Evolutionary conservation across 2,113 vertebrate species (phyloP), one percentile per base, ranked within the genome.

Genomic region (Ammodramus savannarum): DNA sequence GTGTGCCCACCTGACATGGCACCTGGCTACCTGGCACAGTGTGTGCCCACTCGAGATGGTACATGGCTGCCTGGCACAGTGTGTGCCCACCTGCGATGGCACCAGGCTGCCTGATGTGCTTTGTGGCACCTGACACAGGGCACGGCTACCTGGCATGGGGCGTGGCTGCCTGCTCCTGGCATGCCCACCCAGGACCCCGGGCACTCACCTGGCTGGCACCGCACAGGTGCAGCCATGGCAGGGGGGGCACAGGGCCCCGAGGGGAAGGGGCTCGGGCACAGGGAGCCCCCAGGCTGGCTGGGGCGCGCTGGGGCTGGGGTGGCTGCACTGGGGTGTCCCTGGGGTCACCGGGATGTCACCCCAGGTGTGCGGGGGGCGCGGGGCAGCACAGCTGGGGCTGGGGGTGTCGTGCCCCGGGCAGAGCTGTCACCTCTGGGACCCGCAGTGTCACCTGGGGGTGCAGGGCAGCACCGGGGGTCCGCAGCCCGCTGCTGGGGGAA

Each of bases 71-170:
- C 44, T 58, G 32, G 8, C 16, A 32, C 4, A 3, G 10, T 5
- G 4, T 4, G 1, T 32, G 62, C 27, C 16, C 8, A 16, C 12
- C n/a, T 32, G 74, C 23, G 10, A 9, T 6, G 8, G 27, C 2
- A 3, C 63, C 13, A 6, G 55, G 66, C 29, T 31, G 11, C 49
- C 66, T 36, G 66, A 14, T 57, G 32, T n/a, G 19, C 20, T 14
- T 9, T 21, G 54, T n/a, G 54, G 54, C 54, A 57, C 54, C 54
- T 57, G 54, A n/a, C 32, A 57, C 32, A 57, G 32, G 13, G 20
- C 32, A 9, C 9, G 72, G 71, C 72, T 32, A 38, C 83, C 62
- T 59, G 63, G 3, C 38, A 10, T 25, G 54, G 62, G 44, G 32
- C 7, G 54, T 51, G 83, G 72, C 83, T 31, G 51, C 44, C 52